Evolutionary conservation across 1,140 invertebrate species (phyloP).

Genomic region (Maconellicoccus hirsutus): DNA sequence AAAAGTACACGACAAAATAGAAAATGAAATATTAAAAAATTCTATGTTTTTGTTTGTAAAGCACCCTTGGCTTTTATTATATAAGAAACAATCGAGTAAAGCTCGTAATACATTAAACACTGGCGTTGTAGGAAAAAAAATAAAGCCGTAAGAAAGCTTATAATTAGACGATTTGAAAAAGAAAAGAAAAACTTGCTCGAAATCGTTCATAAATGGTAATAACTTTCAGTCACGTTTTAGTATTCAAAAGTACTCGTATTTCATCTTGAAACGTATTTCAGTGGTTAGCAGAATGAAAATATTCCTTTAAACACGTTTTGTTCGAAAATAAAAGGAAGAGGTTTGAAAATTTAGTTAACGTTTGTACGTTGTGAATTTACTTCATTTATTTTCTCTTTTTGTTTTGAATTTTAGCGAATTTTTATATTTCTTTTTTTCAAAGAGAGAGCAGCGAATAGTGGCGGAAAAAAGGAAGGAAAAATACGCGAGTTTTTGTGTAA

Average conservation of each 20-base stretch:
- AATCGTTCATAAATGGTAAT: slow-evolving; percentile 9
- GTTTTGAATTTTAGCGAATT: too few relatives aligned
- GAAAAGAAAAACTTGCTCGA: not conserved
- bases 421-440: too few relatives aligned
- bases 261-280: not conserved
- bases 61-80: not conserved
- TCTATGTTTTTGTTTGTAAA: not conserved
- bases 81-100: not conserved
- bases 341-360: not conserved
- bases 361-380: not conserved
- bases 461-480: too few relatives aligned
- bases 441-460: too few relatives aligned
- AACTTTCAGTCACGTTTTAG: not conserved
- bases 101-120: not conserved
- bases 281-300: not conserved
- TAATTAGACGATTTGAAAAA: slow-evolving; percentile 1
- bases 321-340: not conserved
- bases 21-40: not conserved
- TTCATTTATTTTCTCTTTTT: not conserved
- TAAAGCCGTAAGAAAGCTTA: not conserved
- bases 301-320: slow-evolving; percentile 9
- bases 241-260: not conserved
- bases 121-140: not conserved
- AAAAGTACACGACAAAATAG: not conserved
- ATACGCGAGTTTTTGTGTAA: too few relatives aligned